phyloP scores from a whole-genome alignment of 2,113 vertebrate genomes.

The Tupaia chinensis region DNA sequence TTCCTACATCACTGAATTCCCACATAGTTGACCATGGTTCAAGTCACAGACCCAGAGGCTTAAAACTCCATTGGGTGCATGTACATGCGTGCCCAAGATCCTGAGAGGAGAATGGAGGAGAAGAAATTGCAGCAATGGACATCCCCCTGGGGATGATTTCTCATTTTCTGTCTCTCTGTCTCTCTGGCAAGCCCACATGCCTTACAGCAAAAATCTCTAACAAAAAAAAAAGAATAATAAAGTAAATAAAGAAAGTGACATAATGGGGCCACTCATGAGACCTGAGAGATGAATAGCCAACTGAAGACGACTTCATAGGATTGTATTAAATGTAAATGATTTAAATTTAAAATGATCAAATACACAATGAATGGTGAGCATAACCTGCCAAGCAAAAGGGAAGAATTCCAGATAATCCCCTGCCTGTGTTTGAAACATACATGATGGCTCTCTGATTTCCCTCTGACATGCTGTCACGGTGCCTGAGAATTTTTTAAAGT shows the following conservation, averaged over 20 bases:
- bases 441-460: rapidly evolving
- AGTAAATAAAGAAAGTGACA: background rate
- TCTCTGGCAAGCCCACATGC: no score
- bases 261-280: rapidly evolving
- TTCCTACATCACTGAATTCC: no score
- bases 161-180: no score
- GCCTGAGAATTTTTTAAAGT: background rate
- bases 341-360: slow-evolving; percentile 16
- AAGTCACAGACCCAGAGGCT: no score
- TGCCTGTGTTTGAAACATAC: background rate
- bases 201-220: no score
- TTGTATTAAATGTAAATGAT: slow-evolving; percentile 11
- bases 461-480: background rate
- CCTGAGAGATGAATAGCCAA: background rate
- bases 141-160: no score
- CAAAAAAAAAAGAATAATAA: no score
- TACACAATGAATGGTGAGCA: background rate
- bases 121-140: no score
- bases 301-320: background rate
- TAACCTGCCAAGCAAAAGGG: background rate
- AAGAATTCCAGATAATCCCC: background rate
- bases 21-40: no score
- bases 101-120: no score
- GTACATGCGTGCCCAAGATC: no score
- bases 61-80: no score